These are phyloP conservation scores for Acanthis flammea DNA, from an alignment of 2,797 vertebrate species.

Conservation along the genomic window DNA sequence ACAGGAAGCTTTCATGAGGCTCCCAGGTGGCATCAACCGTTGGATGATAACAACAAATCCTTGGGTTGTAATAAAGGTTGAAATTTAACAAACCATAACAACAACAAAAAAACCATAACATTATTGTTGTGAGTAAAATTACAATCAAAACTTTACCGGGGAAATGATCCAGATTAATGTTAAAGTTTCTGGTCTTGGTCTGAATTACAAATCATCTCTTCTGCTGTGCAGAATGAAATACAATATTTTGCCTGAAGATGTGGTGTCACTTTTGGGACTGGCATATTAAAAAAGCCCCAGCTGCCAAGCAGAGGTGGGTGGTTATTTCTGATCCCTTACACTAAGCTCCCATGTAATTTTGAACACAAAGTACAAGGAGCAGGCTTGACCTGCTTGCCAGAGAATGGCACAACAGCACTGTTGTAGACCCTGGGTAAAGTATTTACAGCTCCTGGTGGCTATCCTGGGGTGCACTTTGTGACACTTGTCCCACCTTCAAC, in stretches of 20 bases:
- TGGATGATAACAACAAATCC: conserved; percentile 32
- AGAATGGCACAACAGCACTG: background rate
- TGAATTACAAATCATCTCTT: background rate
- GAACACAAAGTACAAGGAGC: conserved; percentile 26
- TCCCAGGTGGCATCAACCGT: background rate
- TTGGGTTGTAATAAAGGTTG: background rate
- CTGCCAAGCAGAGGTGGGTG: background rate
- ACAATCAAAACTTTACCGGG: background rate
- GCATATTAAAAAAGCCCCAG: background rate
- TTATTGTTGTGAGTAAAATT: background rate
- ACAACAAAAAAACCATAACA: background rate
- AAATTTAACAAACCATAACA: conserved; percentile 12
- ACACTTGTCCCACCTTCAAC: background rate
- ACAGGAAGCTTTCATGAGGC: background rate
- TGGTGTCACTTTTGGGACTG: background rate
- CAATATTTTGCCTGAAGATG: background rate
- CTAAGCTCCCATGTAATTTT: background rate
- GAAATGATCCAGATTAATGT: background rate
- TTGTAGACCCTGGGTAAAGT: background rate
- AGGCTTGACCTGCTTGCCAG: background rate
- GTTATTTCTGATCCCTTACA: background rate
- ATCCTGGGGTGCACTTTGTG: conserved; percentile 10
- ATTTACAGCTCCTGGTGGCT: background rate
- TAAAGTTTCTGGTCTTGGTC: background rate
- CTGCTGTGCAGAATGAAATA: background rate